Conservation (phyloP, 2,888 invertebrate genomes). For the Minunthozetes semirufus region DNA sequence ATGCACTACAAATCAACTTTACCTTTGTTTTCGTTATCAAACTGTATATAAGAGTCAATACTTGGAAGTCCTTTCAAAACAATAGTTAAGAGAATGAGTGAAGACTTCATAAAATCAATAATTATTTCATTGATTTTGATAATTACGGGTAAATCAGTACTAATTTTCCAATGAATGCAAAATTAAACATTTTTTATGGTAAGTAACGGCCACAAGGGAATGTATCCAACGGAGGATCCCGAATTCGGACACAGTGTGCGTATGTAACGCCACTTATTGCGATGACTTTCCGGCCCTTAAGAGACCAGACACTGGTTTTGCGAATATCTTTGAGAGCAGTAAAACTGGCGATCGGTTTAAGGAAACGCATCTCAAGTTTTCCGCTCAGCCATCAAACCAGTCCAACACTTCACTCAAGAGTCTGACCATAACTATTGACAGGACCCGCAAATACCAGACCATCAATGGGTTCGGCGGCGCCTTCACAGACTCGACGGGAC, state of each 20-base stretch:
- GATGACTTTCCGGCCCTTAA: conserved; percentile 58
- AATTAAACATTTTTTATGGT: neutral
- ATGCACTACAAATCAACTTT: too few species aligned
- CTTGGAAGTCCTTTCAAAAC: too few species aligned
- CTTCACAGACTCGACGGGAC: conserved; percentile 63
- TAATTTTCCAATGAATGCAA: too few species aligned
- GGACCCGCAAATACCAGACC: conserved; percentile 54
- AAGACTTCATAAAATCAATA: too few species aligned
- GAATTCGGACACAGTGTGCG: conserved; percentile 53
- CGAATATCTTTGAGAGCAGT: conserved; percentile 57
- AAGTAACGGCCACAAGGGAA: neutral
- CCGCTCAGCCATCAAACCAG: too few species aligned
- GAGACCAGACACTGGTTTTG: conserved; percentile 51
- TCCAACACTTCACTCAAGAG: neutral
- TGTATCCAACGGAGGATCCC: neutral
- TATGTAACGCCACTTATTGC: conserved; percentile 65
- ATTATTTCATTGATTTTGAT: too few species aligned
- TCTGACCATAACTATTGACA: conserved; percentile 40
- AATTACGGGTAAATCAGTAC: too few species aligned
- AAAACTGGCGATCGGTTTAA: conserved; percentile 58
- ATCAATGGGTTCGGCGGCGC: conserved; percentile 81
- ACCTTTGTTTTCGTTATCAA: too few species aligned
- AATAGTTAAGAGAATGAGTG: too few species aligned
- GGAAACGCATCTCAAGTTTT: conserved; percentile 44
- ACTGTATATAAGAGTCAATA: too few species aligned